Conservation (phyloP, 2,113 vertebrate species). For the Nothobranchius furzeri region DNA sequence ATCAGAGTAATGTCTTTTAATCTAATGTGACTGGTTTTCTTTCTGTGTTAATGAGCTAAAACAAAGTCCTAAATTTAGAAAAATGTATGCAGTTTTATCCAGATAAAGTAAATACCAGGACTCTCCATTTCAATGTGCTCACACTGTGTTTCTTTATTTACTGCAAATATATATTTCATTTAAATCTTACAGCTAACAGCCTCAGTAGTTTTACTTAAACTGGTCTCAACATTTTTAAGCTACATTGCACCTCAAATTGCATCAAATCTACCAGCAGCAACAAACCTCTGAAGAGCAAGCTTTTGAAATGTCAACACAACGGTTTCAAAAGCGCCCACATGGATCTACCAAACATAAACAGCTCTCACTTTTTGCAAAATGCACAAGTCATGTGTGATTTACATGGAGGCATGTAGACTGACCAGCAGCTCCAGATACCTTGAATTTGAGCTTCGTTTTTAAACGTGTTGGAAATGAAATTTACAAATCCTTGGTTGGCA, state of each 20-base stretch:
- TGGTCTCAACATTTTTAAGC: constrained; percentile 24
- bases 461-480: constrained; percentile 49
- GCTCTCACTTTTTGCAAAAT: constrained; percentile 30
- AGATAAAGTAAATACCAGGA: too few species aligned
- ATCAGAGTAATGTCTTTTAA: not conserved
- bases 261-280: constrained; percentile 27
- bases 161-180: not conserved
- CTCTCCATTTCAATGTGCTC: not conserved
- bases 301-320: too few species aligned
- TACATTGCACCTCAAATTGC: constrained; percentile 36
- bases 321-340: constrained; percentile 29
- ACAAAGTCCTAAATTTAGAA: too few species aligned
- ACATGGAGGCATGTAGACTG: constrained; percentile 74
- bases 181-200: not conserved
- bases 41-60: too few species aligned
- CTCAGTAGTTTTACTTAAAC: constrained; percentile 16
- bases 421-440: constrained; percentile 79
- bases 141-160: not conserved
- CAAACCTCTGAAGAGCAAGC: constrained; percentile 4
- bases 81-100: too few species aligned
- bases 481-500: constrained; percentile 38
- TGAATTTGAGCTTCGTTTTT: constrained; percentile 47
- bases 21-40: not conserved
- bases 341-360: constrained; percentile 42
- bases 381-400: constrained; percentile 47